Conservation (phyloP, 2,797 vertebrate genomes). For the Danio aesculapii region DNA sequence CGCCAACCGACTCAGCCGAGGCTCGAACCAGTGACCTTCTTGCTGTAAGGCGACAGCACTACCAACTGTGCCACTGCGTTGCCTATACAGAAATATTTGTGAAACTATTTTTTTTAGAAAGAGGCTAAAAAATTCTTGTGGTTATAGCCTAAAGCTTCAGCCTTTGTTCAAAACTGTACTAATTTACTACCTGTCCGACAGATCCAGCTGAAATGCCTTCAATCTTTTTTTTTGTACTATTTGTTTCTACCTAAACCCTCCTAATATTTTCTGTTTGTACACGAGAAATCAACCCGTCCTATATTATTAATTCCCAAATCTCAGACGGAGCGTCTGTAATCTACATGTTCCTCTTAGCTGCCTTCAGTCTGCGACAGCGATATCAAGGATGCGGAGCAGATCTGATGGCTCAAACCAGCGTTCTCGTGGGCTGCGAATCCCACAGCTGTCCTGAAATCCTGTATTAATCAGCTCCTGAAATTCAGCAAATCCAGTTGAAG, state of each 20-base stretch:
- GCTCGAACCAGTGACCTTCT: no score
- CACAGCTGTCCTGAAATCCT: conserved; percentile 29
- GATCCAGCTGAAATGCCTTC: not conserved
- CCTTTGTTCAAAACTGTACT: not conserved
- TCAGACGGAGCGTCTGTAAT: conserved; percentile 13
- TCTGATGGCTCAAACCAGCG: conserved; percentile 26
- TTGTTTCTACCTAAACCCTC: conserved; percentile 12
- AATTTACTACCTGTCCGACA: not conserved
- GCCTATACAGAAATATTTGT: no score
- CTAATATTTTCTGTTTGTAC: conserved; percentile 3
- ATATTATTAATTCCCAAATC: conserved; percentile 18
- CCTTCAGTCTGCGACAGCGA: conserved; percentile 9
- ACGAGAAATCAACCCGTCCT: conserved; percentile 1
- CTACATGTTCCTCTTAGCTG: conserved; percentile 29
- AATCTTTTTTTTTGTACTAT: not conserved
- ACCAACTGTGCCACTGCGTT: no score
- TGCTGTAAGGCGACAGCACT: no score
- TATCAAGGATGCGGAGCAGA: conserved; percentile 18
- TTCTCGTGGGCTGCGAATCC: conserved; percentile 1
- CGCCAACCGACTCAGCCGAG: no score
- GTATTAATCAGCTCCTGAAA: conserved; percentile 13
- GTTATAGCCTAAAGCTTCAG: no score
- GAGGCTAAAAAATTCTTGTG: no score
- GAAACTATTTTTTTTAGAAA: no score
- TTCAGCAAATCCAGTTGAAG: conserved; percentile 17